Evolutionary conservation across 2,113 vertebrate genomes (phyloP).

Genomic region (Oreochromis tanganicae): DNA sequence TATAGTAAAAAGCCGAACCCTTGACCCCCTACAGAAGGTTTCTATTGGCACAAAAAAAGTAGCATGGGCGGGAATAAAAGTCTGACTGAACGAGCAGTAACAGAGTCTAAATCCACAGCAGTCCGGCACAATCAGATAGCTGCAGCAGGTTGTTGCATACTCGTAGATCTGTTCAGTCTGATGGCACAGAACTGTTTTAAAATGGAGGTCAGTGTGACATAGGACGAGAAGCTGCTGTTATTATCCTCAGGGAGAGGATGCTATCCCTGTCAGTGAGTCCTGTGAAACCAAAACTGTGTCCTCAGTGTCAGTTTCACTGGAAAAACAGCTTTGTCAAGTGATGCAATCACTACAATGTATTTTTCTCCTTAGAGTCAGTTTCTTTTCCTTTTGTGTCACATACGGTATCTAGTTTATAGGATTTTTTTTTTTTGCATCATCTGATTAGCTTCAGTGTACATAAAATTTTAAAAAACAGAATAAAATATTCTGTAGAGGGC

Average conservation of each 20-base stretch:
- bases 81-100: neutral
- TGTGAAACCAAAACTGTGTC: neutral
- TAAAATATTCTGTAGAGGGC: neutral
- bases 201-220: constrained; percentile 37
- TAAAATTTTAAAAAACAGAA: accelerated
- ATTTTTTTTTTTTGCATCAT: accelerated
- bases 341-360: neutral
- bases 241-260: neutral
- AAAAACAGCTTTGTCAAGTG: neutral
- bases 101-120: neutral
- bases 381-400: neutral
- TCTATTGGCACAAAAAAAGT: neutral
- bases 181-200: neutral
- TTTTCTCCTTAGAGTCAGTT: neutral
- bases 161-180: neutral
- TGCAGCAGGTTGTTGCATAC: neutral
- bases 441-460: neutral
- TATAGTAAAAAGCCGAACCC: neutral
- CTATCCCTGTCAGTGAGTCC: neutral
- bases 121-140: neutral
- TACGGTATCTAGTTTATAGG: accelerated
- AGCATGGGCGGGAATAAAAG: accelerated
- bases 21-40: neutral
- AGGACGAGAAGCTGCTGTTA: neutral
- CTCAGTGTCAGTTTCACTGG: neutral